A percentile compares a stretch with the other conserved stretches of the same genome.
phyloP scores from a whole-genome alignment of 2,113 vertebrate genomes.

The Cercocebus atys region DNA sequence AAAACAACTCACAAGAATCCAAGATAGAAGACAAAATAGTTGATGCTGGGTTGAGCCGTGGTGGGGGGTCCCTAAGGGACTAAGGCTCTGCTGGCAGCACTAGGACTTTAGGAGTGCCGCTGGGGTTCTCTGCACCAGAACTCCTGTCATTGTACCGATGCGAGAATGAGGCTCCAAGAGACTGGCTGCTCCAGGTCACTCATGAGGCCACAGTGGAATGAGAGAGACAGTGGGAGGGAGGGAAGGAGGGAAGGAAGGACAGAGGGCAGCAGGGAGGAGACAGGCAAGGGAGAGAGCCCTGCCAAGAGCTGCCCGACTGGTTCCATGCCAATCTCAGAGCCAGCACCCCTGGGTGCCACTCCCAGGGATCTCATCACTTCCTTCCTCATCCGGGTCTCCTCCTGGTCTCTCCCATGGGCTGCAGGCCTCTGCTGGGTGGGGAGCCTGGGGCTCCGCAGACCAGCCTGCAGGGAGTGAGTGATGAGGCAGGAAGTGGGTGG shows the following conservation, averaged over 20 bases:
- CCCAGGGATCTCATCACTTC: background rate
- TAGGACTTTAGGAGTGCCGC: accelerated
- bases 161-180: background rate
- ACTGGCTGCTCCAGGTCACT: background rate
- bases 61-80: too few species aligned
- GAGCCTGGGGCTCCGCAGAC: accelerated
- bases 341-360: background rate
- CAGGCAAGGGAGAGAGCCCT: background rate
- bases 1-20: background rate
- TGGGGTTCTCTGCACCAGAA: background rate
- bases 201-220: background rate
- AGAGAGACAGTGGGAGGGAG: background rate
- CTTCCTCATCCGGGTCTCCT: background rate
- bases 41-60: accelerated
- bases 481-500: background rate
- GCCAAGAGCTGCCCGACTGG: background rate
- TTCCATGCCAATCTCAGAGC: too few species aligned
- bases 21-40: background rate
- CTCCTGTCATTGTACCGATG: accelerated
- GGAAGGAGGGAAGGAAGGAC: background rate
- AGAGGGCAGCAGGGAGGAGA: background rate
- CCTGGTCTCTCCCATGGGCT: background rate
- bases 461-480: too few species aligned
- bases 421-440: background rate
- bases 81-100: background rate